phyloP scores from a whole-genome alignment of 2,113 vertebrate species.

The Osmerus eperlanus region DNA sequence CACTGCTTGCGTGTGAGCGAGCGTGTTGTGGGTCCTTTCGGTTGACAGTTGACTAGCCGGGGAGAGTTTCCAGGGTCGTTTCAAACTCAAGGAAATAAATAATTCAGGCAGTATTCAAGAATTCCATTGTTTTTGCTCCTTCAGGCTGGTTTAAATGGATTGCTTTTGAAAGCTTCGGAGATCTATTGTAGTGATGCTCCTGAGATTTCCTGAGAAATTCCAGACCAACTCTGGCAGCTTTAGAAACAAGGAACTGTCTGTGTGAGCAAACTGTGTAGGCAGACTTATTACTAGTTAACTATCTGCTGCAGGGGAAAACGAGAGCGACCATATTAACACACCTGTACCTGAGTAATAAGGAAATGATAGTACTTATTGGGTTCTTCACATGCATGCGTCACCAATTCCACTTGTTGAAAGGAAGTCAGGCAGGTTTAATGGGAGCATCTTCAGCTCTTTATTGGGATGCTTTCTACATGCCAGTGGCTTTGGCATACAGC shows the following conservation, averaged over 20 bases:
- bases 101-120: constrained; percentile 51
- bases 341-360: constrained; percentile 31
- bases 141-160: constrained; percentile 41
- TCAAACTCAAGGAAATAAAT: constrained; percentile 44
- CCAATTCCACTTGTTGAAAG: constrained; percentile 33
- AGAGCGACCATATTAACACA: constrained; percentile 25
- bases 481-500: constrained; percentile 5
- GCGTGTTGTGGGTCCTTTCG: background rate
- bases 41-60: constrained; percentile 27
- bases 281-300: constrained; percentile 28
- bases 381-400: constrained; percentile 20
- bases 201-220: constrained; percentile 23
- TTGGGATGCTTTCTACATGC: background rate
- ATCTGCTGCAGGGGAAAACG: constrained; percentile 16
- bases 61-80: constrained; percentile 26
- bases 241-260: background rate
- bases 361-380: constrained; percentile 26
- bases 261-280: background rate
- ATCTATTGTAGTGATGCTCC: constrained; percentile 1
- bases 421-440: background rate
- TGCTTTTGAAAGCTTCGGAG: constrained; percentile 37
- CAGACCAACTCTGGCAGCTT: constrained; percentile 4
- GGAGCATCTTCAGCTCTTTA: too few relatives aligned
- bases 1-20: background rate
- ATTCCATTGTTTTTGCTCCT: constrained; percentile 39